Conservation (phyloP, 2,113 vertebrate species). For the Mesoclemmys tuberculata region DNA sequence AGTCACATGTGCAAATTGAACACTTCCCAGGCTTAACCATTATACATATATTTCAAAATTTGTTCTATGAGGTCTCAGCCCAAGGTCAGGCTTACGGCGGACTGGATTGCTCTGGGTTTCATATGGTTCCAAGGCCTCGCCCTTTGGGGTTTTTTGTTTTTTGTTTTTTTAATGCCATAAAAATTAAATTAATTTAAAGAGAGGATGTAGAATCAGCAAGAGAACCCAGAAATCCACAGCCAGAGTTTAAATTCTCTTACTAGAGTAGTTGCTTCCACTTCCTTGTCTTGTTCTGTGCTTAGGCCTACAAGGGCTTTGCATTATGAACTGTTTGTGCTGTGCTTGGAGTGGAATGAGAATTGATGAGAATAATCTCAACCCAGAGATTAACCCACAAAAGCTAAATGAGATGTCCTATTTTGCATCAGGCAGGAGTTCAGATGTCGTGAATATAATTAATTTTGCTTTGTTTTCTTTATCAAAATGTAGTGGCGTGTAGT, state of each 20-base stretch:
- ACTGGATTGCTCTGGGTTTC: neutral
- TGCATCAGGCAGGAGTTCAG: neutral
- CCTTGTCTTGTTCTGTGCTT: neutral
- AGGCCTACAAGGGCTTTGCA: neutral
- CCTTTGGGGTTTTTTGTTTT: too few relatives aligned
- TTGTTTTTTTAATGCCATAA: neutral
- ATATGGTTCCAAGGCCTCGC: neutral
- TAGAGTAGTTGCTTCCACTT: rapidly evolving
- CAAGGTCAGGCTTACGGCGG: neutral
- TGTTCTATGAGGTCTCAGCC: neutral
- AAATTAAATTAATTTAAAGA: neutral
- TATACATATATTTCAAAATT: too few relatives aligned
- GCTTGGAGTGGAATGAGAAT: neutral
- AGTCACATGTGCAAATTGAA: rapidly evolving
- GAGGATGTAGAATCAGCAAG: neutral
- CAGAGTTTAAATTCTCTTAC: neutral
- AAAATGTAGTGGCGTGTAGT: neutral
- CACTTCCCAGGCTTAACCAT: rapidly evolving
- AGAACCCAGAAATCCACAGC: neutral
- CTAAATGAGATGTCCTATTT: neutral
- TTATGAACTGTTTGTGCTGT: neutral
- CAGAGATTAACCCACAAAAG: neutral
- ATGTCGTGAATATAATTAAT: neutral
- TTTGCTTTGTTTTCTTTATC: neutral
- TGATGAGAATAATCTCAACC: neutral